A percentile compares a stretch with the other conserved stretches of the same genome.
Conservation (phyloP, 2,113 vertebrate genomes). For the Nesogale talazaci region DNA sequence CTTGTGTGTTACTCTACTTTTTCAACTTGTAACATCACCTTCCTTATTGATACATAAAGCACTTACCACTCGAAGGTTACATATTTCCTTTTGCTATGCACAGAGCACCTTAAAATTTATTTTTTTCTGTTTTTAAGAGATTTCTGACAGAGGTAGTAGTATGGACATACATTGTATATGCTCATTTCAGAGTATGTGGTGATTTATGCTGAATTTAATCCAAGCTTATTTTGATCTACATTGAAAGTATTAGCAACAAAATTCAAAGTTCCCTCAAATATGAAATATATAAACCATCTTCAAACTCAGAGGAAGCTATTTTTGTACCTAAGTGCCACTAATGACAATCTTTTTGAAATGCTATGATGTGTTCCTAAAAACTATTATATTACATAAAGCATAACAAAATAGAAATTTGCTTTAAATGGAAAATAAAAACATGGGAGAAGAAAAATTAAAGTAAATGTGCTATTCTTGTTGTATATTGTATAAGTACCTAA, state of each 20-base stretch:
- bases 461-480: neutral
- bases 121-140: slow-evolving; percentile 53
- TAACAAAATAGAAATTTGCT: neutral
- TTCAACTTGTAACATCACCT: neutral
- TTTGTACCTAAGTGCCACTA: neutral
- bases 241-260: slow-evolving; percentile 68
- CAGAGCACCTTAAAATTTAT: neutral
- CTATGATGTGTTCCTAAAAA: neutral
- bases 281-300: slow-evolving; percentile 67
- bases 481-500: neutral
- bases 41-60: neutral
- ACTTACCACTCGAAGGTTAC: neutral
- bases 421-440: neutral
- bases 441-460: neutral
- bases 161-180: slow-evolving; percentile 42
- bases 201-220: slow-evolving; percentile 76
- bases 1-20: neutral
- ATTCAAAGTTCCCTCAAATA: slow-evolving; percentile 44
- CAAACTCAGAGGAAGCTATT: slow-evolving; percentile 44
- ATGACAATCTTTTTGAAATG: neutral
- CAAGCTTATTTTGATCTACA: slow-evolving; percentile 71
- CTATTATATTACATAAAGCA: neutral
- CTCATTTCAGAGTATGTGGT: slow-evolving; percentile 69
- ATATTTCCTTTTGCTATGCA: slow-evolving; percentile 37
- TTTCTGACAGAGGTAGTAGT: slow-evolving; percentile 60